Percentiles rank a stretch among this genome's conserved stretches.
These are phyloP conservation scores for Conger conger DNA, from an alignment of 2,113 vertebrate genomes.

Conservation along the genomic window DNA sequence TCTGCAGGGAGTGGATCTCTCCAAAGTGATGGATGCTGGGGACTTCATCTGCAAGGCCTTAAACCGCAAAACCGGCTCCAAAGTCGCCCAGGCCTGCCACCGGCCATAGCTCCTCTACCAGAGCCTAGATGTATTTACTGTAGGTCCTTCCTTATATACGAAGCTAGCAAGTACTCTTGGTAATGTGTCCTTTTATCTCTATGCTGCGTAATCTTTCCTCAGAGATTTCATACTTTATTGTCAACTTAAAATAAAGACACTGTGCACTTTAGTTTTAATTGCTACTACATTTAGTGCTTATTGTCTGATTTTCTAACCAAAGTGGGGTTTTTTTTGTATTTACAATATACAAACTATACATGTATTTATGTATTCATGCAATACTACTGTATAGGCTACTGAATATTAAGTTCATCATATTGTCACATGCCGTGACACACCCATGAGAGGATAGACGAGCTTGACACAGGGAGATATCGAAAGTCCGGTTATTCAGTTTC, in stretches of 20 bases:
- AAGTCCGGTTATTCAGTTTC: too few species aligned
- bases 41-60: conserved; percentile 89
- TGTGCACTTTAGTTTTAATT: neutral
- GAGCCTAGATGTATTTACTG: conserved; percentile 36
- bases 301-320: neutral
- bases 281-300: neutral
- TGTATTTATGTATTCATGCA: neutral
- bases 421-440: too few species aligned
- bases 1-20: conserved; percentile 84
- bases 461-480: too few species aligned
- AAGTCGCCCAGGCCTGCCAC: conserved; percentile 79
- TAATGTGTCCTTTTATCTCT: neutral
- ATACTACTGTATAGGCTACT: neutral
- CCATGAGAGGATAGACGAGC: too few species aligned
- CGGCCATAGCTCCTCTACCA: conserved; percentile 37
- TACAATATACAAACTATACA: neutral
- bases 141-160: conserved; percentile 16
- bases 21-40: conserved; percentile 82
- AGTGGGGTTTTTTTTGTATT: neutral
- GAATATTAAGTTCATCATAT: too few species aligned
- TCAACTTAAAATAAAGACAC: neutral
- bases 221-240: neutral
- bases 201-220: conserved; percentile 7
- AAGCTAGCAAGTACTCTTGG: conserved; percentile 12
- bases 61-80: conserved; percentile 86